Evolutionary conservation across 64 coral and sea anemone genomes (phyloP).

Genomic region (Montipora efflorescens): DNA sequence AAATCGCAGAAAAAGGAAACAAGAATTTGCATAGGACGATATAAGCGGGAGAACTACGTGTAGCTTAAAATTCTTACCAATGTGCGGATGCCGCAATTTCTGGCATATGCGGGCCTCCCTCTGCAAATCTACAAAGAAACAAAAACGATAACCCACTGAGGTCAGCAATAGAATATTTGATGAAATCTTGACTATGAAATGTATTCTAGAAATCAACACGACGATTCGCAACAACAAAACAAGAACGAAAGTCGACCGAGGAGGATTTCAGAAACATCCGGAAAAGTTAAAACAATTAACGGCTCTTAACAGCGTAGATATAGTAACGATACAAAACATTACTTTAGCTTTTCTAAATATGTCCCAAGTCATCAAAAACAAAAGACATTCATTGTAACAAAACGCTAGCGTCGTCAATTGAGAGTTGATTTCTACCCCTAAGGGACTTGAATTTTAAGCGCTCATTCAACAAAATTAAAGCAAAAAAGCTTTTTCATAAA

Average conservation of each 20-base stretch:
- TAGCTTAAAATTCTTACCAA: conserved; percentile 69
- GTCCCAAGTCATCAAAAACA: not conserved
- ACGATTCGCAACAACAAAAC: not conserved
- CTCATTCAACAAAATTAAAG: not conserved
- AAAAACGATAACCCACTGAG: not conserved
- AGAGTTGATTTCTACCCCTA: not conserved
- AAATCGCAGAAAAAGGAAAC: not conserved
- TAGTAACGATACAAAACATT: conserved; percentile 1
- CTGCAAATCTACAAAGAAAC: conserved; percentile 81
- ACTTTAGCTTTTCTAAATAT: not conserved
- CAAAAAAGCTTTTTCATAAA: not conserved
- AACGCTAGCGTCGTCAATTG: not conserved
- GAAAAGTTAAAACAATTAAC: conserved; percentile 5
- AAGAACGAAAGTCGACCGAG: not conserved
- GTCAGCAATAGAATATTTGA: not conserved
- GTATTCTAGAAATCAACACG: not conserved
- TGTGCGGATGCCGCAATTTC: conserved; percentile 91
- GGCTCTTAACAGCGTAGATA: not conserved
- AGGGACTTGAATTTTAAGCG: conserved; percentile 2
- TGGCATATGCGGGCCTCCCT: conserved; percentile 93
- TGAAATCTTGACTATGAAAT: not conserved
- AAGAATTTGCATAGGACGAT: conserved; percentile 2
- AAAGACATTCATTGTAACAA: not conserved
- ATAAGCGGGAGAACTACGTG: not conserved
- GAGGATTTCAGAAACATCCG: not conserved